A percentile compares a stretch with the other conserved stretches of the same genome.
These are phyloP conservation scores for Danaus melanippus DNA, from an alignment of 1,140 invertebrate genomes.

Conservation along the genomic window DNA sequence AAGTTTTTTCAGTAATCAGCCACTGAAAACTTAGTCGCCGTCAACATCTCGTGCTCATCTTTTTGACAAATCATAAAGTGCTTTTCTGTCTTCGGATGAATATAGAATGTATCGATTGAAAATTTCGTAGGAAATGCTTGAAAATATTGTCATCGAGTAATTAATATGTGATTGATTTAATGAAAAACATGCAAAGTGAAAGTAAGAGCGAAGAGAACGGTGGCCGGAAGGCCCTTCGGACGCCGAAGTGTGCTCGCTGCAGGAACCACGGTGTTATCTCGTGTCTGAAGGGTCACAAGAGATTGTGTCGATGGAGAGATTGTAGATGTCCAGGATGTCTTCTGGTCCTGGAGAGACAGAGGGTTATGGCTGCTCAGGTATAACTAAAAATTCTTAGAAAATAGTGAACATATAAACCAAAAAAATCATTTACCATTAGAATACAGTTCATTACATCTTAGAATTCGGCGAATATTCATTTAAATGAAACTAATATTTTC, in stretches of 20 bases:
- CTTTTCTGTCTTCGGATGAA: no score
- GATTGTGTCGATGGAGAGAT: conserved; percentile 83
- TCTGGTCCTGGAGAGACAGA: conserved; percentile 88
- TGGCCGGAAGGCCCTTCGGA: conserved; percentile 70
- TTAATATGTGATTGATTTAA: no score
- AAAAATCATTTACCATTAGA: no score
- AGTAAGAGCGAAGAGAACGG: conserved; percentile 19
- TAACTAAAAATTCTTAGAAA: neutral
- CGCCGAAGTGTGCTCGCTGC: conserved; percentile 91
- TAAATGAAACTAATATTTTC: no score
- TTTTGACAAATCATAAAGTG: no score
- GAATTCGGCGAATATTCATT: no score
- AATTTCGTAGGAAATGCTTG: no score
- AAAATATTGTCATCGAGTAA: no score
- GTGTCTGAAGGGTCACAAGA: conserved; percentile 90
- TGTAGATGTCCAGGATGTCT: conserved; percentile 89
- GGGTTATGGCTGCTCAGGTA: conserved; percentile 92
- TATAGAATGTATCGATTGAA: no score
- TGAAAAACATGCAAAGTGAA: conserved; percentile 40
- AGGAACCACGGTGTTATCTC: conserved; percentile 92
- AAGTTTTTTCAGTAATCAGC: conserved; percentile 44
- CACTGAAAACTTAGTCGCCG: conserved; percentile 49
- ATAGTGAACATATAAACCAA: no score
- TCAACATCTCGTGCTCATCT: no score
- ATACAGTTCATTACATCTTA: no score